A percentile compares a stretch with the other conserved stretches of the same genome.
phyloP scores from a whole-genome alignment of 2,888 invertebrate genomes.

The Strigamia crassipes region DNA sequence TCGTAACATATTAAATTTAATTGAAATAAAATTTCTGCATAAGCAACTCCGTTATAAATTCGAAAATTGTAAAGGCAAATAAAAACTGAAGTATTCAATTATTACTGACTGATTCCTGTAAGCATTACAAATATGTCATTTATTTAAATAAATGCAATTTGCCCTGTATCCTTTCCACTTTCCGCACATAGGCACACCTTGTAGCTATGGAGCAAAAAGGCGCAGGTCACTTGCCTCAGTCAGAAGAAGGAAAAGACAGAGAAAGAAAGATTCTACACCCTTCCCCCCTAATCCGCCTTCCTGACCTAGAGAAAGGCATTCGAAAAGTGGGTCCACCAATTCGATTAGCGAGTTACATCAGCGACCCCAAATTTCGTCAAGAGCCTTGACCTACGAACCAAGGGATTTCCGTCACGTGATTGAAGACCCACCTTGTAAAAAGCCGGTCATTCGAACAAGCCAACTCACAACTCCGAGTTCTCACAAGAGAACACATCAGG shows the following conservation, averaged over 20 bases:
- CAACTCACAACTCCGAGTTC: neutral
- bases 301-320: constrained; percentile 19
- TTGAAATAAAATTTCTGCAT: no score
- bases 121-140: neutral
- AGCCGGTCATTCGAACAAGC: constrained; percentile 9
- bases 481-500: constrained; percentile 2
- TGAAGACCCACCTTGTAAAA: neutral
- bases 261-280: neutral
- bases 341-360: neutral
- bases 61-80: no score
- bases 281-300: neutral
- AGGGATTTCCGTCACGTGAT: constrained; percentile 13
- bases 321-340: constrained; percentile 4
- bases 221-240: neutral
- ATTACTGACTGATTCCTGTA: neutral
- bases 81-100: no score
- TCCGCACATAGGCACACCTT: constrained; percentile 6
- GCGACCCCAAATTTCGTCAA: neutral
- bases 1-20: no score
- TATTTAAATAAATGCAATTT: neutral
- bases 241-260: constrained; percentile 3
- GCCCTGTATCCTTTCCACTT: constrained; percentile 4
- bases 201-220: constrained; percentile 23
- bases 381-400: constrained; percentile 24
- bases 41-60: no score